phyloP scores from a whole-genome alignment of 2,797 vertebrate genomes.

The Sphaeramia orbicularis region DNA sequence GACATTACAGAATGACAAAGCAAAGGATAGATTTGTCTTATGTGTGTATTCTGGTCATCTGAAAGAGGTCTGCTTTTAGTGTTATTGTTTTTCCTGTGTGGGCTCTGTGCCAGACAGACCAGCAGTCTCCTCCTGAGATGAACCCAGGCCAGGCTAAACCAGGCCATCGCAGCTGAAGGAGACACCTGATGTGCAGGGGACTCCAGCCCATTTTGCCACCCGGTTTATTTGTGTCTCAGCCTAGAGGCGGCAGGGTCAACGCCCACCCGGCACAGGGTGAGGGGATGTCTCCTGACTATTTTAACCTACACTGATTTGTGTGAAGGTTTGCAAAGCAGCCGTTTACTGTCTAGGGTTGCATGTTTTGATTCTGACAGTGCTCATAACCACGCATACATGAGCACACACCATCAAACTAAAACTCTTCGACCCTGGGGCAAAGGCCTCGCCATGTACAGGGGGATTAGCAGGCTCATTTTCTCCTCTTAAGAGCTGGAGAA shows the following conservation, averaged over 20 bases:
- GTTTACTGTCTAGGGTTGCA: conserved; percentile 32
- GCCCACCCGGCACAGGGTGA: conserved; percentile 37
- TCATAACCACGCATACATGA: conserved; percentile 25
- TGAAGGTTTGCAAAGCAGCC: conserved; percentile 47
- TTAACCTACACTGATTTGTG: conserved; percentile 53
- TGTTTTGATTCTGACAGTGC: conserved; percentile 43
- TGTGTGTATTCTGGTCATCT: conserved; percentile 65
- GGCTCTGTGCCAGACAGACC: conserved; percentile 64
- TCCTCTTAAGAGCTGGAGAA: conserved; percentile 72
- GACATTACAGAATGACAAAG: conserved; percentile 49
- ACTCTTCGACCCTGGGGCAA: conserved; percentile 60
- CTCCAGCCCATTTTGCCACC: conserved; percentile 35
- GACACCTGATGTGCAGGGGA: conserved; percentile 51
- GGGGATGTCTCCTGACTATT: conserved; percentile 66
- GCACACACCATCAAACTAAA: conserved; percentile 37
- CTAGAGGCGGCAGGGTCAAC: conserved; percentile 50
- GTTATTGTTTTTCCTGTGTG: conserved; percentile 69
- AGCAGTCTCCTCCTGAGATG: conserved; percentile 56
- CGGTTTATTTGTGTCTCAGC: conserved; percentile 70
- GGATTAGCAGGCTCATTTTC: conserved; percentile 81
- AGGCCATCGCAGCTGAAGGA: conserved; percentile 47
- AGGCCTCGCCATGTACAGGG: conserved; percentile 55
- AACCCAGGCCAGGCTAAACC: conserved; percentile 53
- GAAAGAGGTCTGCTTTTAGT: conserved; percentile 65
- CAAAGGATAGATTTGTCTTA: conserved; percentile 45